Conservation (phyloP, 1,140 invertebrate species). For the Cephus cinctus region DNA sequence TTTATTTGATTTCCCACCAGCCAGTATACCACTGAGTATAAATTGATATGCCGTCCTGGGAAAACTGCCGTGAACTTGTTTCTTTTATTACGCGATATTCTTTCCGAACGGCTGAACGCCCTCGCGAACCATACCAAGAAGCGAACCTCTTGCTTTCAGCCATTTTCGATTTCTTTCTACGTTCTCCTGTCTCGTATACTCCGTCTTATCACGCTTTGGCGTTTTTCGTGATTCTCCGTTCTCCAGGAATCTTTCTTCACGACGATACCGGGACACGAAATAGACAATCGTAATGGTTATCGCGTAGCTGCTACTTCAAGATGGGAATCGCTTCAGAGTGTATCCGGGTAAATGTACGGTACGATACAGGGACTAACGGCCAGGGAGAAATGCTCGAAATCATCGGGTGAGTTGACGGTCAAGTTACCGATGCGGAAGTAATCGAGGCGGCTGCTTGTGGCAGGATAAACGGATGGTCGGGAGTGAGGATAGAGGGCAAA, state of each 20-base stretch:
- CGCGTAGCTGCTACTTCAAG: too few species aligned
- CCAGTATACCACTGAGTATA: slow-evolving; percentile 27
- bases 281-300: too few species aligned
- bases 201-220: too few species aligned
- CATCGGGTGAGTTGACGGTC: slow-evolving; percentile 12
- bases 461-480: too few species aligned
- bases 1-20: slow-evolving; percentile 45
- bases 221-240: too few species aligned
- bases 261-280: too few species aligned
- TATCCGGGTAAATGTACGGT: neutral
- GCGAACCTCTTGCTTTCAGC: neutral
- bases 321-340: too few species aligned
- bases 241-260: too few species aligned
- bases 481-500: too few species aligned
- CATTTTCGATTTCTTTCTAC: neutral
- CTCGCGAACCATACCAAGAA: too few species aligned
- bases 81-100: slow-evolving; percentile 24
- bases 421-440: slow-evolving; percentile 54
- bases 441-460: slow-evolving; percentile 52
- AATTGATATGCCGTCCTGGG: slow-evolving; percentile 38
- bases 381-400: neutral
- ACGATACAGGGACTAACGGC: neutral
- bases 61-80: slow-evolving; percentile 23
- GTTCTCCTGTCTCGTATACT: neutral
- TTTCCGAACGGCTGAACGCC: slow-evolving; percentile 5